phyloP scores from a whole-genome alignment of 1,140 invertebrate genomes.

The Metaphire vulgaris region DNA sequence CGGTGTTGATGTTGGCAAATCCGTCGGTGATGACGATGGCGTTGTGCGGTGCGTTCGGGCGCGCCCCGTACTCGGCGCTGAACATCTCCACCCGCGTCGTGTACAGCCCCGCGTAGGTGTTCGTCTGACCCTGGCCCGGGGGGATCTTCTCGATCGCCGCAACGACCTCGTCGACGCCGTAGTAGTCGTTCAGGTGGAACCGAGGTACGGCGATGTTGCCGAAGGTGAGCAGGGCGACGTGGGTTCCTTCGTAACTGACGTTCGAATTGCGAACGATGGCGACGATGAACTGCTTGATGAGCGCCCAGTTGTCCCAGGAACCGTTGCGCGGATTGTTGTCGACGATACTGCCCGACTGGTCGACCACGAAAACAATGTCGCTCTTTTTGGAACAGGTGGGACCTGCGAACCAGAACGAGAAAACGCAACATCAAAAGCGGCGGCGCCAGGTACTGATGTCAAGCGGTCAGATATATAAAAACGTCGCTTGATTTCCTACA shows the following conservation, averaged over 20 bases:
- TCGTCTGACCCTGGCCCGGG: constrained; percentile 8
- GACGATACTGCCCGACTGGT: constrained; percentile 22
- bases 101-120: constrained; percentile 4
- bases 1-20: constrained; percentile 6
- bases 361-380: constrained; percentile 22
- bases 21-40: constrained; percentile 44
- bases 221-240: constrained; percentile 12
- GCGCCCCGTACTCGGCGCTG: constrained; percentile 33
- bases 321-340: constrained; percentile 22
- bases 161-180: neutral
- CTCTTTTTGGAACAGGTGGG: constrained; percentile 2
- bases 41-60: constrained; percentile 39
- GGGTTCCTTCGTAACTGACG: constrained; percentile 18
- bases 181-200: constrained; percentile 9
- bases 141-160: neutral
- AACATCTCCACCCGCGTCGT: neutral
- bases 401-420: too few species aligned
- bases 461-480: too few species aligned
- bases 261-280: constrained; percentile 11
- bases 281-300: constrained; percentile 20
- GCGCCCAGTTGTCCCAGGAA: constrained; percentile 23
- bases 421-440: too few species aligned
- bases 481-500: too few species aligned
- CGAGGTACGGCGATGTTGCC: constrained; percentile 12
- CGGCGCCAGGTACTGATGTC: too few species aligned